These are phyloP conservation scores for Pogonocichla stellata DNA, from an alignment of 2,113 vertebrate species.

Conservation along the genomic window DNA sequence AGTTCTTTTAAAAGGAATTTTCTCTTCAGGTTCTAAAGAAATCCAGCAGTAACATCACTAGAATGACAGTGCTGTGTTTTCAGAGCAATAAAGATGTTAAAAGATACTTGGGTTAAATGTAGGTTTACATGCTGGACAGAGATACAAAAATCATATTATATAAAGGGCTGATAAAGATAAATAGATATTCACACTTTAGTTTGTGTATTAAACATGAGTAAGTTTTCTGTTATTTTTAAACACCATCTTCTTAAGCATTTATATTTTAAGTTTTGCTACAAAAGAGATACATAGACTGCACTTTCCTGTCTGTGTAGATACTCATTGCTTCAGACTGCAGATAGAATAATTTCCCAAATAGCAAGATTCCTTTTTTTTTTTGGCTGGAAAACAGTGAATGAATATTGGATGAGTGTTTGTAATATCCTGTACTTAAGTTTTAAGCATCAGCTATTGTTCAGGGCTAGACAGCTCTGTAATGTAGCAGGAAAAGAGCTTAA, in stretches of 20 bases:
- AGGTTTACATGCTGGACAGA: background rate
- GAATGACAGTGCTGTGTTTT: background rate
- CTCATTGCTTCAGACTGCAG: background rate
- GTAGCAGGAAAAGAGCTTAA: slow-evolving; percentile 39
- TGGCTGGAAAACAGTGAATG: slow-evolving; percentile 46
- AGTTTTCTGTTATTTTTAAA: background rate
- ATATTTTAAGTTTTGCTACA: background rate
- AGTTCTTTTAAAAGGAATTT: background rate
- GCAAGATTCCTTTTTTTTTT: background rate
- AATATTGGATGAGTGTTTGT: slow-evolving; percentile 60
- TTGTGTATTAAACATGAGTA: background rate
- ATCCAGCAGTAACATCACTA: accelerated
- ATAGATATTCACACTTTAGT: background rate
- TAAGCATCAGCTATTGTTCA: slow-evolving; percentile 59
- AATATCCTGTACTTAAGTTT: slow-evolving; percentile 66
- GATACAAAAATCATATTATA: background rate
- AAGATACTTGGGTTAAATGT: background rate
- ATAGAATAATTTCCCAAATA: background rate
- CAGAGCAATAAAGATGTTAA: background rate
- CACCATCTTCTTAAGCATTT: background rate
- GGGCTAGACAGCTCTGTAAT: slow-evolving; percentile 32
- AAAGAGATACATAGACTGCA: background rate
- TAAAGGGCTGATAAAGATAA: background rate
- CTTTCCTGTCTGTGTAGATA: background rate
- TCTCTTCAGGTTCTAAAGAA: background rate